phyloP scores from a whole-genome alignment of 2,113 vertebrate species.

The Tupaia chinensis region DNA sequence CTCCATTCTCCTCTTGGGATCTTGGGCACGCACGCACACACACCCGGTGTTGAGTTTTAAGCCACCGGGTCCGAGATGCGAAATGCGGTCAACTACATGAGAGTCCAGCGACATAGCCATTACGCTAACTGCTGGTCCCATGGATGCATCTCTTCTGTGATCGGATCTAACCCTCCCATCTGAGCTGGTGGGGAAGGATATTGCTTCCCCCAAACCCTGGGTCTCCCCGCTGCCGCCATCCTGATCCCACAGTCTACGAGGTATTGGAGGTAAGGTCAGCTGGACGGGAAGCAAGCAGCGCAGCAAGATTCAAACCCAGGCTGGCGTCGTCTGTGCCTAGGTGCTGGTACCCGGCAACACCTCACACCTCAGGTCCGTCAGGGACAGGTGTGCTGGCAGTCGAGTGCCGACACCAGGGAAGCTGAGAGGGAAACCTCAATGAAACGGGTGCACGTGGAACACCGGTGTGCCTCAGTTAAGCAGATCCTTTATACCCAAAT shows the following conservation, averaged over 20 bases:
- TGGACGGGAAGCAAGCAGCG: neutral
- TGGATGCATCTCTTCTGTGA: neutral
- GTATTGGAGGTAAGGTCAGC: neutral
- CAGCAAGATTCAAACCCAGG: neutral
- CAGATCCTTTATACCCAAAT: slow-evolving; percentile 53
- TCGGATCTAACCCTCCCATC: slow-evolving; percentile 31
- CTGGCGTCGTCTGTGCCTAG: neutral
- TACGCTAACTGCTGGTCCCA: neutral
- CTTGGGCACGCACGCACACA: too few species aligned
- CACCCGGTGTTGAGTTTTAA: too few species aligned
- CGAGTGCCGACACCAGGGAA: neutral
- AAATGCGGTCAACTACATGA: too few species aligned
- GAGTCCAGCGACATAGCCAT: too few species aligned
- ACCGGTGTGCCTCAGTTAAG: slow-evolving; percentile 62
- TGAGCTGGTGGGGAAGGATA: neutral
- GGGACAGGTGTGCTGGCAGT: neutral
- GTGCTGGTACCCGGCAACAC: neutral
- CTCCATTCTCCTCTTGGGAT: too few species aligned
- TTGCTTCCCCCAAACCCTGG: too few species aligned
- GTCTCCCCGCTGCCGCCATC: neutral
- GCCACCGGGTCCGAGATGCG: too few species aligned
- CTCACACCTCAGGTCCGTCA: neutral
- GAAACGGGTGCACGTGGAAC: slow-evolving; percentile 1
- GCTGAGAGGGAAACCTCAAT: slow-evolving; percentile 46
- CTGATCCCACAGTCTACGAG: neutral